These are phyloP conservation scores for Drosophila mimetica DNA, from an alignment of 2,888 invertebrate species.

Conservation along the genomic window DNA sequence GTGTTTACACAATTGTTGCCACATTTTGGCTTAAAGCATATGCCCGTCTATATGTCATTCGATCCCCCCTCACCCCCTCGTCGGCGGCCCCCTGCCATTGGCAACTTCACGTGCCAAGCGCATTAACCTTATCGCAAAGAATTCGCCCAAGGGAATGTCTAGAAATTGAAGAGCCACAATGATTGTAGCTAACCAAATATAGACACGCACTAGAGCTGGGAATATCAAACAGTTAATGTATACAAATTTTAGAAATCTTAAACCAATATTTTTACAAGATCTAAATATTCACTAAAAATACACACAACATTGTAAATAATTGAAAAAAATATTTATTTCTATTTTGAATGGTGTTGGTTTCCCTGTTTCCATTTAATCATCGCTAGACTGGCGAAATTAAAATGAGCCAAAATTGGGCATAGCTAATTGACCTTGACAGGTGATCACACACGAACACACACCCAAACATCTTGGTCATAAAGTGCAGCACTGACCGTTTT, in stretches of 20 bases:
- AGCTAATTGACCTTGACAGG: conserved; percentile 70
- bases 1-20: conserved; percentile 49
- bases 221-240: not conserved
- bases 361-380: not conserved
- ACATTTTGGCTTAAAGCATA: conserved; percentile 34
- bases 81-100: not conserved
- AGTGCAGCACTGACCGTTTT: conserved; percentile 64
- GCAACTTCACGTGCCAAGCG: conserved; percentile 8
- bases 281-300: too few relatives aligned
- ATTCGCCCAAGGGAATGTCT: not conserved
- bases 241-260: too few relatives aligned
- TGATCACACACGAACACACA: conserved; percentile 14
- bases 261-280: too few relatives aligned
- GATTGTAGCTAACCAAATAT: not conserved
- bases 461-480: conserved; percentile 39
- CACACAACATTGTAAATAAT: too few relatives aligned
- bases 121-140: conserved; percentile 28
- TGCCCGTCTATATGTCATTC: not conserved
- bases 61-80: not conserved
- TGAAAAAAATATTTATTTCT: too few relatives aligned
- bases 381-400: not conserved
- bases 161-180: not conserved
- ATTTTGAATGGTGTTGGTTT: not conserved
- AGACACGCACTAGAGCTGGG: not conserved
- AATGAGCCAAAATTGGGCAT: conserved; percentile 54